These are phyloP conservation scores for Onychomys arenicola DNA, from an alignment of 2,797 vertebrate genomes.

Conservation along the genomic window DNA sequence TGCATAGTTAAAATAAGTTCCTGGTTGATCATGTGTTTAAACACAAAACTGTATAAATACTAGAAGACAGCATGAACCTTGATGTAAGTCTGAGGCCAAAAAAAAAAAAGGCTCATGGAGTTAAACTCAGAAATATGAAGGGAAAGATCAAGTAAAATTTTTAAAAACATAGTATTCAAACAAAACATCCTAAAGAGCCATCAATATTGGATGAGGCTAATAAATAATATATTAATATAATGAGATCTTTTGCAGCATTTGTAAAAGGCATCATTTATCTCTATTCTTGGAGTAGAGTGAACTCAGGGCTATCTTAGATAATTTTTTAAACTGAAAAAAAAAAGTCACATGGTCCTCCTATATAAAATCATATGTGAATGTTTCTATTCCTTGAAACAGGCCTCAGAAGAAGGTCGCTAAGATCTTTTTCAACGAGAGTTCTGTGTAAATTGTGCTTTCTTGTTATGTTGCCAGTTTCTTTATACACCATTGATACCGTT, in stretches of 20 bases:
- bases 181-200: background rate
- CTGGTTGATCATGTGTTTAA: background rate
- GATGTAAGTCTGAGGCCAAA: background rate
- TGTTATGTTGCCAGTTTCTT: background rate
- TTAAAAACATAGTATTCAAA: background rate
- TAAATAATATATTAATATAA: background rate
- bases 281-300: background rate
- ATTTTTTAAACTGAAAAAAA: background rate
- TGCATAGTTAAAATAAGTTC: background rate
- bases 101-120: background rate
- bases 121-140: constrained; percentile 12
- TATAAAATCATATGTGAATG: background rate
- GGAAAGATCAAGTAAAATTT: background rate
- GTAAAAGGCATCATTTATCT: background rate
- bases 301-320: background rate
- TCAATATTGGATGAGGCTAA: background rate
- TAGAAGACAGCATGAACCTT: background rate
- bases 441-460: background rate
- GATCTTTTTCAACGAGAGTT: background rate
- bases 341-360: background rate
- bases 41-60: background rate
- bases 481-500: background rate
- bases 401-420: background rate
- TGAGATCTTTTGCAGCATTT: background rate
- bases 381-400: background rate